These are phyloP conservation scores for Hassar affinis DNA, from an alignment of 2,113 vertebrate genomes.

Conservation along the genomic window DNA sequence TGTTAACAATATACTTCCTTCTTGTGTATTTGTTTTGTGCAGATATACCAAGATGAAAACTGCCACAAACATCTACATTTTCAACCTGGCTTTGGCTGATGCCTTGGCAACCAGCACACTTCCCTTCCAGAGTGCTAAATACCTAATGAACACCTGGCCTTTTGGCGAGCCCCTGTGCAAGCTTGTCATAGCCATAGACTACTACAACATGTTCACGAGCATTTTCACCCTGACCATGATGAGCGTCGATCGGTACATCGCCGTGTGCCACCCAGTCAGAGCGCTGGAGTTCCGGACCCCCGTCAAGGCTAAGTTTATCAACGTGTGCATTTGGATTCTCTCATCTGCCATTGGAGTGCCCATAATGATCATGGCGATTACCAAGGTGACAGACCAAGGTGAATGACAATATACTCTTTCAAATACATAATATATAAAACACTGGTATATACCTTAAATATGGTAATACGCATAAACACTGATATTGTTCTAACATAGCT, in stretches of 20 bases:
- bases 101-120: slow-evolving; percentile 91
- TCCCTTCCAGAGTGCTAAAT: slow-evolving; percentile 94
- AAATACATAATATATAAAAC: neutral
- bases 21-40: slow-evolving; percentile 40
- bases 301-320: slow-evolving; percentile 90
- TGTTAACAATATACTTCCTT: slow-evolving; percentile 12
- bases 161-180: slow-evolving; percentile 92
- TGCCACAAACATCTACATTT: slow-evolving; percentile 97
- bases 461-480: neutral
- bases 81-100: slow-evolving; percentile 90
- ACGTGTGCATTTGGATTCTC: slow-evolving; percentile 91
- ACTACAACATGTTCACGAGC: slow-evolving; percentile 99
- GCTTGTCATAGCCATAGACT: slow-evolving; percentile 88
- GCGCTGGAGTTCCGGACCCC: slow-evolving; percentile 90
- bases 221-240: slow-evolving; percentile 98
- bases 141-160: slow-evolving; percentile 93
- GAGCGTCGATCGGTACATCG: slow-evolving; percentile 92
- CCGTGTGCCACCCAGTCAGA: slow-evolving; percentile 89
- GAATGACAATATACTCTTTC: slow-evolving; percentile 51
- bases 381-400: slow-evolving; percentile 78
- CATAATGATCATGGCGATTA: slow-evolving; percentile 91
- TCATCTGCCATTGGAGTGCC: slow-evolving; percentile 89
- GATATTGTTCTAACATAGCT: neutral
- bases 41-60: slow-evolving; percentile 99
- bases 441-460: neutral